These are phyloP conservation scores for Melanocharis versteri DNA, from an alignment of 2,113 vertebrate species.

Conservation along the genomic window DNA sequence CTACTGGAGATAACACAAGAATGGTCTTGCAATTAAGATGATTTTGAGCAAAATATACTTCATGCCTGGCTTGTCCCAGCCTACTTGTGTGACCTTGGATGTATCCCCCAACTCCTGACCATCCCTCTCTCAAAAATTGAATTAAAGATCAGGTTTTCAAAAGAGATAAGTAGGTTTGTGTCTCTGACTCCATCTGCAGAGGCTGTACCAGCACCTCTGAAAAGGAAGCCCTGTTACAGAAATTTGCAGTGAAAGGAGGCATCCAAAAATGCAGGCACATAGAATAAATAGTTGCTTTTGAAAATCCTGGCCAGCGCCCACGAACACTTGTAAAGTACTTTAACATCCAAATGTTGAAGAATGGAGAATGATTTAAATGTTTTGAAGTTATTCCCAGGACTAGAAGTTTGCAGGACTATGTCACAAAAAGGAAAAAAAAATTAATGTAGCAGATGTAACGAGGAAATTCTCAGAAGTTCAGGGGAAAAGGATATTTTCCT, in stretches of 20 bases:
- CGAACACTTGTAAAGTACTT: background rate
- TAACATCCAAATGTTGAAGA: background rate
- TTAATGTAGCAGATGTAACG: background rate
- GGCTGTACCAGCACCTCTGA: background rate
- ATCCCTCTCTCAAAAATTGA: background rate
- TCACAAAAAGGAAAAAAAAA: background rate
- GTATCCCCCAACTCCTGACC: background rate
- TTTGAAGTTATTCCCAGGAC: constrained; percentile 22
- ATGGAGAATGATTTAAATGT: constrained; percentile 2
- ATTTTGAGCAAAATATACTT: background rate
- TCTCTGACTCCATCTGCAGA: background rate
- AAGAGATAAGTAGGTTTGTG: background rate
- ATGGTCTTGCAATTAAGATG: background rate
- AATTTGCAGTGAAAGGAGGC: background rate
- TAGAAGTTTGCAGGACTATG: background rate
- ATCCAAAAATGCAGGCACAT: background rate
- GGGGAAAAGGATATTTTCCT: background rate
- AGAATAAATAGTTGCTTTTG: background rate
- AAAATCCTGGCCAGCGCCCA: constrained; percentile 5
- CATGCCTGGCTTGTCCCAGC: background rate
- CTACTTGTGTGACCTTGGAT: background rate
- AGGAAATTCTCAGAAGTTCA: constrained; percentile 12
- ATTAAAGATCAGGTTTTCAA: background rate
- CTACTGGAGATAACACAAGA: background rate
- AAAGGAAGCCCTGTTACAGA: background rate